phyloP scores from a whole-genome alignment of 2,113 vertebrate species.

The Centropus bengalensis region DNA sequence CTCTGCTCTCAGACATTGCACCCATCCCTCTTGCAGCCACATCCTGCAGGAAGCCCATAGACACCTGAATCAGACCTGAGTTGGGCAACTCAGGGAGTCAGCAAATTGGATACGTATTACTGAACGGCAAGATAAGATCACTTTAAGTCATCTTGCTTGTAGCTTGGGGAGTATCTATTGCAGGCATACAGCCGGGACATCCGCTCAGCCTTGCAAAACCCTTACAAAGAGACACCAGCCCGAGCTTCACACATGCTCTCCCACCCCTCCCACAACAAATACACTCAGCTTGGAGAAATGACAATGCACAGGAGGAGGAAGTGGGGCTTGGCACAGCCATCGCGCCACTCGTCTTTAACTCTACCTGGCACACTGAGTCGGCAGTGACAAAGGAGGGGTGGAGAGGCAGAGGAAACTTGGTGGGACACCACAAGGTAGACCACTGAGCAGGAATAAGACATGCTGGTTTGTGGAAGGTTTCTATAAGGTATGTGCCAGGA shows the following conservation, averaged over 20 bases:
- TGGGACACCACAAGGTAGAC: neutral
- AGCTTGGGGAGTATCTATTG: neutral
- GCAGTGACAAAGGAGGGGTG: rapidly evolving
- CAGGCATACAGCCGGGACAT: neutral
- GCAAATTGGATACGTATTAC: neutral
- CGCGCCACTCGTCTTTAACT: neutral
- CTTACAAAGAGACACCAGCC: neutral
- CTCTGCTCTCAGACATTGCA: neutral
- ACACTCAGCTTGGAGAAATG: slow-evolving; percentile 15
- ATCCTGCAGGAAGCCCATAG: slow-evolving; percentile 9
- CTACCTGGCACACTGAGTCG: neutral
- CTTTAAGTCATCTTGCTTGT: neutral
- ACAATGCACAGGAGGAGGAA: neutral
- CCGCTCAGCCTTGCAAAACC: slow-evolving; percentile 17
- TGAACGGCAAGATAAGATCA: slow-evolving; percentile 44
- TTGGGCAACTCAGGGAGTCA: neutral
- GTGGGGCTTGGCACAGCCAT: neutral
- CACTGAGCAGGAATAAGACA: neutral
- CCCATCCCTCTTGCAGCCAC: neutral
- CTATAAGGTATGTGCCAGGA: neutral
- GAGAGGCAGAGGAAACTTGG: neutral
- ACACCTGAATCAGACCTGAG: slow-evolving; percentile 44
- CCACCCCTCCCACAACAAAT: neutral
- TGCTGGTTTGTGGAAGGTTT: neutral
- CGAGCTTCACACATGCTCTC: neutral